Base-by-base conservation (phyloP, 2,113 vertebrate species). In the Sardina pilchardus region DNA sequence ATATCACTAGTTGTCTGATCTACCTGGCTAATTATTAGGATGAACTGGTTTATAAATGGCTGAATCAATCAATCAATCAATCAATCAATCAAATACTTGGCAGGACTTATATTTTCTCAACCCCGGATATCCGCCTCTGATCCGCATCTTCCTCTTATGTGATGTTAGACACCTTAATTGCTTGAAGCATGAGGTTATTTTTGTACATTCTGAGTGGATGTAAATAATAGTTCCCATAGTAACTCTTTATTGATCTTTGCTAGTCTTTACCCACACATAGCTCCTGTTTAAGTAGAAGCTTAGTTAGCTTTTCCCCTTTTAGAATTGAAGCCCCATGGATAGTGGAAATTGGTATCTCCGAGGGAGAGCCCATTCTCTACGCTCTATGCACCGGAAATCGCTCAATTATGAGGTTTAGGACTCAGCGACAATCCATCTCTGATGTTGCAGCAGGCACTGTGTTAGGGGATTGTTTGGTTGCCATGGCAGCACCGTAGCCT, bases 401-500 rank as follows among this genome's bases (percentile, higher is more conserved):
- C 30, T 16, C 34, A 78, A 36, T 78, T 78, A 78, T 78, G 71
- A 78, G 71, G 30, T 78, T 71, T 78, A 36, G 71, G 12, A 10
- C 71, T 34, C 71, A 78, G 71, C 2, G 71, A 78, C 30, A 78
- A 36, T 78, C 71, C 34, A 36, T 78, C 71, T 78, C 34, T 36
- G 71, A 78, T 36, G 71, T 78, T 36, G 30, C 30, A 3, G 71
- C 71, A 39, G 71, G 16, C 71, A 75, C 10, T 78, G 26, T 78
- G 71, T 78, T 78, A 78, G 90, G 87, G 84, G 82, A 89, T 36
- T 95, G 92, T 95, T 94, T 91, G 89, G 94, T 95, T 93, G 87
- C 89, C 89, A 89, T 92, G 91, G 93, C 0, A 84, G 87, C 82
- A 36, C 19, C 12, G 87, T 67, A 86, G 86, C 87, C 89, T 87